Conservation (phyloP, 2,113 vertebrate genomes). For the Panthera tigris region DNA sequence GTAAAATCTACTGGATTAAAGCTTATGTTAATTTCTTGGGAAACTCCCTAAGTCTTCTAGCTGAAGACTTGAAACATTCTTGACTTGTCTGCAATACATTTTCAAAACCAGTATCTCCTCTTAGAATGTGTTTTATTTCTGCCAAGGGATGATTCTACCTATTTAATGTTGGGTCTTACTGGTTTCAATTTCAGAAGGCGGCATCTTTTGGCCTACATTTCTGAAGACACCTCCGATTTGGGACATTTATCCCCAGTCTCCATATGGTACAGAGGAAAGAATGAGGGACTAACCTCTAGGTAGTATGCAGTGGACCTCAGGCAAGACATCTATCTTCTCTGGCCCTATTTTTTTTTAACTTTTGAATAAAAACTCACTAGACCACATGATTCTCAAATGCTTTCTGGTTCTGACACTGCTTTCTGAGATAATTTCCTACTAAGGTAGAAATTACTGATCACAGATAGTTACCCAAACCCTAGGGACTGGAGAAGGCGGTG, state of each 20-base stretch:
- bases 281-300: not conserved
- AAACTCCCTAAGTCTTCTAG: not conserved
- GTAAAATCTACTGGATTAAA: constrained; percentile 20
- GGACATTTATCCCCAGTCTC: not conserved
- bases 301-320: not conserved
- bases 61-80: not conserved
- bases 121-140: constrained; percentile 28
- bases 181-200: constrained; percentile 12
- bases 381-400: not conserved
- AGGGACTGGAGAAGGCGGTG: not conserved
- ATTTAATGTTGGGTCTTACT: not conserved
- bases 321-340: not conserved
- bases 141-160: not conserved
- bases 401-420: not conserved
- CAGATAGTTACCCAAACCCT: not conserved
- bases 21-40: not conserved
- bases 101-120: constrained; percentile 7
- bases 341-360: not conserved
- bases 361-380: not conserved
- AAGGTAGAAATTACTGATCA: not conserved
- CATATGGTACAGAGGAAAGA: not conserved
- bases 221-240: not conserved
- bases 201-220: not conserved
- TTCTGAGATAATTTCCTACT: not conserved
- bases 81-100: not conserved